A percentile compares a stretch with the other conserved stretches of the same genome.
Evolutionary conservation across 2,113 vertebrate species (phyloP).

Genomic region (Sceloporus tristichus): DNA sequence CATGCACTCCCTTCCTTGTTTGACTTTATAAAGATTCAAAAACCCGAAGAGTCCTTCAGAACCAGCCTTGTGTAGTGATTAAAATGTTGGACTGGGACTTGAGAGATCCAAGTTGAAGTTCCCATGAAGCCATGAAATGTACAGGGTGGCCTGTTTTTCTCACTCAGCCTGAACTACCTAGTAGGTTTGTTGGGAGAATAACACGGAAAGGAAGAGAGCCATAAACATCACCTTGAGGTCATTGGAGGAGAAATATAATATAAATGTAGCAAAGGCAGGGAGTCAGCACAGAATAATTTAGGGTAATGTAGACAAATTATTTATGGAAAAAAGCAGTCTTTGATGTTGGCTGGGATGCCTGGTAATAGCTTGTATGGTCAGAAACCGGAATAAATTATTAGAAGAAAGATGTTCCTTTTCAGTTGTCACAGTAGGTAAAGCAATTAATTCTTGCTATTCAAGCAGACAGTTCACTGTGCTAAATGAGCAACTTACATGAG

Average conservation of each 20-base stretch:
- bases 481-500: not conserved
- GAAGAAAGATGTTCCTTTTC: not conserved
- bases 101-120: too few species aligned
- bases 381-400: not conserved
- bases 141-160: too few species aligned
- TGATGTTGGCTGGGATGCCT: not conserved
- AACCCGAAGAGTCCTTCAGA: not conserved
- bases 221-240: too few species aligned
- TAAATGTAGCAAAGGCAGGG: not conserved
- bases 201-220: too few species aligned
- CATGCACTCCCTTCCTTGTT: not conserved
- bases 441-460: not conserved
- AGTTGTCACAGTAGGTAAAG: not conserved
- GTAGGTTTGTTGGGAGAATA: too few species aligned
- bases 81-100: not conserved
- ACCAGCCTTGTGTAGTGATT: not conserved
- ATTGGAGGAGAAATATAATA: too few species aligned
- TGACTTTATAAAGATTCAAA: not conserved
- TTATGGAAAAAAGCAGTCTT: not conserved
- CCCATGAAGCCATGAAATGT: too few species aligned
- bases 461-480: not conserved
- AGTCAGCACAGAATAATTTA: fast-evolving
- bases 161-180: too few species aligned
- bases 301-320: not conserved
- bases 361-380: not conserved